These are phyloP conservation scores for Pangasius larnaudii DNA, from an alignment of 2,797 vertebrate species.

Conservation along the genomic window DNA sequence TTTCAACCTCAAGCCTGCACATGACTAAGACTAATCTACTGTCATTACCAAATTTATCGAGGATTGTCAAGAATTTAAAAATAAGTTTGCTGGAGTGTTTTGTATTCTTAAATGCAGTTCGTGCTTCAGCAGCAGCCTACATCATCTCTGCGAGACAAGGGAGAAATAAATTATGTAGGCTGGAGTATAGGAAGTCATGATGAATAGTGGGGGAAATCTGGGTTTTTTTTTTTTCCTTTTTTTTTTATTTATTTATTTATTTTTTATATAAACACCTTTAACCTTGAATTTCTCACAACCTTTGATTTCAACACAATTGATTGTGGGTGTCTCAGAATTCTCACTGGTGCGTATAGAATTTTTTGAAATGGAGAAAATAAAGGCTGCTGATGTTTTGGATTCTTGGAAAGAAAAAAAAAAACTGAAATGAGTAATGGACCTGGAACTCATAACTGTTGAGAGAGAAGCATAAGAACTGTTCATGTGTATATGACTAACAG, in stretches of 20 bases:
- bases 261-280: not conserved
- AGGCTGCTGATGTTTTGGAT: not conserved
- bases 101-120: conserved; percentile 2
- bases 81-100: not conserved
- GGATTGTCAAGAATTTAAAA: conserved; percentile 3
- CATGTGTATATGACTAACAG: conserved; percentile 9
- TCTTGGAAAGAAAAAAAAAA: not conserved
- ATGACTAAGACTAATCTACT: conserved; percentile 9
- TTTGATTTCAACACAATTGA: not conserved
- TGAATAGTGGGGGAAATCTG: not conserved
- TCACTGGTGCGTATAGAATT: not conserved
- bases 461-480: not conserved
- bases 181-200: not conserved
- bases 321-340: not conserved
- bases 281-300: not conserved
- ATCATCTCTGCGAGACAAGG: not conserved
- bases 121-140: not conserved
- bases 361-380: not conserved
- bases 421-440: not conserved
- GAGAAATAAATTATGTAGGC: not conserved
- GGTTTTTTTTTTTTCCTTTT: not conserved
- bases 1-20: not conserved
- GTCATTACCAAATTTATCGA: conserved; percentile 1
- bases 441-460: not conserved
- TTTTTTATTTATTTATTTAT: no score